Evolutionary conservation across 2,888 invertebrate genomes (phyloP).

Genomic region (Teleiodes luculella): DNA sequence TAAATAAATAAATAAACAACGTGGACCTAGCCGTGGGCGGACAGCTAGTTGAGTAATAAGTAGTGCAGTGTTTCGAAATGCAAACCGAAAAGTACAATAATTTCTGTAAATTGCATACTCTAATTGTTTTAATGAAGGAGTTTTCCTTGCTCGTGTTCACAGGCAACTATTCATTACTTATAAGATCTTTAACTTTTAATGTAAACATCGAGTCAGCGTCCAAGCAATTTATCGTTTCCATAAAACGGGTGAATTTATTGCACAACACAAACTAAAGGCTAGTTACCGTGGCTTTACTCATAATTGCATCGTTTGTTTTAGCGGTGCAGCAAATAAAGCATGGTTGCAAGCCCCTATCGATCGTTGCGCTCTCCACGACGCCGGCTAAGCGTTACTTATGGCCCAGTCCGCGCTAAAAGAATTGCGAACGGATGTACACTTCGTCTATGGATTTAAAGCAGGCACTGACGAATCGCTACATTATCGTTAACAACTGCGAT

Average conservation of each 20-base stretch:
- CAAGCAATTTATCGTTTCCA: neutral
- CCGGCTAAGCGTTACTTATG: slow-evolving; percentile 61
- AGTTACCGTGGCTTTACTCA: slow-evolving; percentile 9
- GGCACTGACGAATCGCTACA: slow-evolving; percentile 67
- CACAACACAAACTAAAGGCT: neutral
- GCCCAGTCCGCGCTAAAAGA: slow-evolving; percentile 48
- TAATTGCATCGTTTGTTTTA: slow-evolving; percentile 11
- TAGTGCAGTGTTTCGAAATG: too few species aligned
- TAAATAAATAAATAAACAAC: too few species aligned
- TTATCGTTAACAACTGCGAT: slow-evolving; percentile 64
- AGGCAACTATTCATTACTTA: too few species aligned
- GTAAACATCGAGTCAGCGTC: too few species aligned
- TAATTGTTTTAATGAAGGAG: too few species aligned
- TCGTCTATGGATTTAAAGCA: slow-evolving; percentile 58
- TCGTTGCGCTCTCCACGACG: slow-evolving; percentile 17
- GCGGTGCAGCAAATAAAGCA: slow-evolving; percentile 8
- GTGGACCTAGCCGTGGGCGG: too few species aligned
- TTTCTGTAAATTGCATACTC: too few species aligned
- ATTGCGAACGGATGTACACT: slow-evolving; percentile 46
- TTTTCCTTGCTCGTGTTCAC: too few species aligned
- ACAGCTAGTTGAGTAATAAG: too few species aligned
- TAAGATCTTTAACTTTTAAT: too few species aligned
- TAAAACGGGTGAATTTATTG: neutral
- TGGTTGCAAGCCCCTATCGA: neutral
- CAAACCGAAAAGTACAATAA: too few species aligned